Conservation (phyloP, 2,113 vertebrate species). For the Megaleporinus macrocephalus region DNA sequence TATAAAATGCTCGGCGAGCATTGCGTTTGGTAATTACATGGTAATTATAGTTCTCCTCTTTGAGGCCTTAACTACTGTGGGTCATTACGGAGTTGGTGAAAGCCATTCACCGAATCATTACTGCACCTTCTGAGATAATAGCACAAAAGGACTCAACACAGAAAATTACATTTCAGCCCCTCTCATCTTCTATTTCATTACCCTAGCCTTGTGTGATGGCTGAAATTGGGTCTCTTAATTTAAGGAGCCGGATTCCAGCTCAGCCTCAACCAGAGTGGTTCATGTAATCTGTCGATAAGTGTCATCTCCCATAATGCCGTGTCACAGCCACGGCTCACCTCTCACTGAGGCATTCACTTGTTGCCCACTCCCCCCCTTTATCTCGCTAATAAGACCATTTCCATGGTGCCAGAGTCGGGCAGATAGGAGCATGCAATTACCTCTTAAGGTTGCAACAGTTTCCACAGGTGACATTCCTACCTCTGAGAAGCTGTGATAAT, state of each 20-base stretch:
- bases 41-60: slow-evolving; percentile 79
- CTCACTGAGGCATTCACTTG: slow-evolving; percentile 74
- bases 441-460: slow-evolving; percentile 75
- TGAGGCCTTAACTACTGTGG: slow-evolving; percentile 76
- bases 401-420: slow-evolving; percentile 80
- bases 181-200: slow-evolving; percentile 83
- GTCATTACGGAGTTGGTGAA: slow-evolving; percentile 79
- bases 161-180: slow-evolving; percentile 83
- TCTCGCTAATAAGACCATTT: slow-evolving; percentile 83
- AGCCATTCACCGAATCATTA: slow-evolving; percentile 83
- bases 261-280: slow-evolving; percentile 71
- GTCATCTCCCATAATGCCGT: slow-evolving; percentile 79
- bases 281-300: slow-evolving; percentile 80
- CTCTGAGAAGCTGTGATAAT: slow-evolving; percentile 77
- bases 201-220: slow-evolving; percentile 74
- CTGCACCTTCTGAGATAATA: slow-evolving; percentile 79
- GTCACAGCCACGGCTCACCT: slow-evolving; percentile 75
- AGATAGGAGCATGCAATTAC: slow-evolving; percentile 86
- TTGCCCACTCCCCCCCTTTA: slow-evolving; percentile 66
- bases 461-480: slow-evolving; percentile 81
- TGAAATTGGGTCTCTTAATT: slow-evolving; percentile 84
- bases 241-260: slow-evolving; percentile 81
- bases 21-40: slow-evolving; percentile 77
- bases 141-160: slow-evolving; percentile 79
- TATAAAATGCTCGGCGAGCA: slow-evolving; percentile 70